phyloP scores from a whole-genome alignment of 2,888 invertebrate genomes.

The Tenthredo livida region DNA sequence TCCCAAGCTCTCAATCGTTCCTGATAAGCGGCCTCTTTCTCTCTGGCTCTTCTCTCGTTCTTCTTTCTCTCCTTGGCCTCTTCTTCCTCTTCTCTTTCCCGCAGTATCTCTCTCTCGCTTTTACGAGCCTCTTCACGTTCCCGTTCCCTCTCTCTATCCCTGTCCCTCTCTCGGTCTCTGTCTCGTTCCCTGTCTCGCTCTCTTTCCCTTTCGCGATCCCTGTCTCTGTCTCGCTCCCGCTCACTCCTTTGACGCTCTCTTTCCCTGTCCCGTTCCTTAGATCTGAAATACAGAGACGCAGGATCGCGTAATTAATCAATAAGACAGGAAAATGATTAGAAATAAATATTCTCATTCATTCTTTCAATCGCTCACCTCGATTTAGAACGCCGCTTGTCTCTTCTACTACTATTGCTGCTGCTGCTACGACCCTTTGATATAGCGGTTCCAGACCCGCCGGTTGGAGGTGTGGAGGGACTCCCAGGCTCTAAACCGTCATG shows the following conservation, averaged over 20 bases:
- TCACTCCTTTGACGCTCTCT: slow-evolving; percentile 68
- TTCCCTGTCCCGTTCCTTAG: slow-evolving; percentile 70
- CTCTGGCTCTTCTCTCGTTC: slow-evolving; percentile 93
- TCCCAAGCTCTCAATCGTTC: slow-evolving; percentile 92
- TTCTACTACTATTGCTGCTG: slow-evolving; percentile 72
- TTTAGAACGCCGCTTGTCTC: slow-evolving; percentile 78
- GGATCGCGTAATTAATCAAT: not conserved
- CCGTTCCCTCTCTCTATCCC: slow-evolving; percentile 79
- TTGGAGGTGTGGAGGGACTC: slow-evolving; percentile 71
- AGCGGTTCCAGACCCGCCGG: slow-evolving; percentile 35
- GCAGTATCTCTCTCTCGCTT: slow-evolving; percentile 83
- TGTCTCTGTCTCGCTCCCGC: slow-evolving; percentile 70
- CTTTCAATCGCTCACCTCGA: slow-evolving; percentile 75
- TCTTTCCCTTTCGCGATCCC: slow-evolving; percentile 65
- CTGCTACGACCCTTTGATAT: slow-evolving; percentile 69
- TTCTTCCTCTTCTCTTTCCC: slow-evolving; percentile 93
- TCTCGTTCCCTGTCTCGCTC: slow-evolving; percentile 73
- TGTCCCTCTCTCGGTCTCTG: slow-evolving; percentile 77
- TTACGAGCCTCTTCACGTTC: slow-evolving; percentile 81
- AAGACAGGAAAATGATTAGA: not conserved
- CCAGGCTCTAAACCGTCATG: slow-evolving; percentile 70
- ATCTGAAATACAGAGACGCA: slow-evolving; percentile 66
- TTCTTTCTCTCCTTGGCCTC: slow-evolving; percentile 95
- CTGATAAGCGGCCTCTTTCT: slow-evolving; percentile 98
- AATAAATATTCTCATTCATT: not conserved